Evolutionary conservation across 1,140 invertebrate genomes (phyloP).

Genomic region (Eufriesea mexicana): DNA sequence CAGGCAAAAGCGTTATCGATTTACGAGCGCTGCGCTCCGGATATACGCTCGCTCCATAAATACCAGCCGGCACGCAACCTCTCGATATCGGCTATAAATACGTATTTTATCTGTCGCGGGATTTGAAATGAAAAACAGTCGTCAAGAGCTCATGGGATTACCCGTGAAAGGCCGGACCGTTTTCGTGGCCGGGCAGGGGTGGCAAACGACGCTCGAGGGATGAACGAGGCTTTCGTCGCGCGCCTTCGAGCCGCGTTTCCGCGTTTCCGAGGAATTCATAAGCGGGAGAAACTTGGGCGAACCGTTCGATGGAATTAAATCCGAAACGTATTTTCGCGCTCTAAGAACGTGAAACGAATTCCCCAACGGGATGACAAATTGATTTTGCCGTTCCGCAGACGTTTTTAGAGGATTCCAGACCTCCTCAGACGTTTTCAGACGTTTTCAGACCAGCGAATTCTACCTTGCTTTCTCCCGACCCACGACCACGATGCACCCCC

Average conservation of each 20-base stretch:
- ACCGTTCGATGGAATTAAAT: constrained; percentile 34
- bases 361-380: neutral
- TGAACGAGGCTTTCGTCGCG: constrained; percentile 20
- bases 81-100: constrained; percentile 78
- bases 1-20: constrained; percentile 75
- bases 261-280: constrained; percentile 26
- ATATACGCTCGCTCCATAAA: constrained; percentile 74
- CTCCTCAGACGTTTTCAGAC: too few relatives aligned
- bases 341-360: neutral
- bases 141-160: constrained; percentile 79
- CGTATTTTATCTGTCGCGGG: constrained; percentile 77
- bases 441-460: neutral
- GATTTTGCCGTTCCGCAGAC: neutral
- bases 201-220: constrained; percentile 15
- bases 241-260: neutral
- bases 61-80: constrained; percentile 70
- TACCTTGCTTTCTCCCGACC: neutral
- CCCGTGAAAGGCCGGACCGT: constrained; percentile 66
- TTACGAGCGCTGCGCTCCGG: constrained; percentile 70
- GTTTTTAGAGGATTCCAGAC: too few relatives aligned
- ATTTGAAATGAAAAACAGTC: constrained; percentile 81
- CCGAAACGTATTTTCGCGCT: neutral
- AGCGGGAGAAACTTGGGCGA: neutral
- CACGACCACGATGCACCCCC: too few relatives aligned
- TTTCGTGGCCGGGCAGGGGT: neutral